Percentiles rank a stretch among this genome's conserved stretches.
Evolutionary conservation across 2,113 vertebrate genomes (phyloP).

Genomic region (Leuciscus idus): DNA sequence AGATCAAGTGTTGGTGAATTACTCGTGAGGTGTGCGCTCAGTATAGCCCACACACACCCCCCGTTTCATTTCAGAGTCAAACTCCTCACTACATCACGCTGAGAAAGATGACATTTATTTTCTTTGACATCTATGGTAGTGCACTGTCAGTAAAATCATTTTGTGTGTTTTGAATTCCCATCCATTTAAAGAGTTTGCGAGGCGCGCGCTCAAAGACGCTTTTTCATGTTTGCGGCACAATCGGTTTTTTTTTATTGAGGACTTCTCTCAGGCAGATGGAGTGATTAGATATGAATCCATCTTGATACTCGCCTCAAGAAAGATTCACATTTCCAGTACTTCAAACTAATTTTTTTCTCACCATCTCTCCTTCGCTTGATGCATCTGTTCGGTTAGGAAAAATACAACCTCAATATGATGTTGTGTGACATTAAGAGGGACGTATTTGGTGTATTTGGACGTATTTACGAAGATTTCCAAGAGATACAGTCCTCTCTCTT

Average conservation of each 20-base stretch:
- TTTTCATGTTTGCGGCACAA: constrained; percentile 49
- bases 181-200: constrained; percentile 48
- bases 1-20: constrained; percentile 62
- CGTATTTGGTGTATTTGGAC: no score
- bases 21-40: constrained; percentile 46
- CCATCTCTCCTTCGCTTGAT: background rate
- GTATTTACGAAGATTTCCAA: no score
- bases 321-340: constrained; percentile 40
- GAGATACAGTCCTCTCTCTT: no score
- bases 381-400: constrained; percentile 35
- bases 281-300: constrained; percentile 57
- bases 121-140: constrained; percentile 57
- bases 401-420: constrained; percentile 17
- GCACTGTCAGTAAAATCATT: constrained; percentile 60
- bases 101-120: constrained; percentile 55
- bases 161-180: constrained; percentile 61
- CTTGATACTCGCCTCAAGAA: background rate
- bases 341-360: constrained; percentile 38
- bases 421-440: constrained; percentile 18
- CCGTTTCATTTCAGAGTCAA: constrained; percentile 36
- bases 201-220: constrained; percentile 26
- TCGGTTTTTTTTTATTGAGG: constrained; percentile 45
- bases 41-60: background rate
- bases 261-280: constrained; percentile 57
- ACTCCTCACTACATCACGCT: constrained; percentile 55